Conservation (phyloP, 2,113 vertebrate species). For the Tiliqua scincoides region DNA sequence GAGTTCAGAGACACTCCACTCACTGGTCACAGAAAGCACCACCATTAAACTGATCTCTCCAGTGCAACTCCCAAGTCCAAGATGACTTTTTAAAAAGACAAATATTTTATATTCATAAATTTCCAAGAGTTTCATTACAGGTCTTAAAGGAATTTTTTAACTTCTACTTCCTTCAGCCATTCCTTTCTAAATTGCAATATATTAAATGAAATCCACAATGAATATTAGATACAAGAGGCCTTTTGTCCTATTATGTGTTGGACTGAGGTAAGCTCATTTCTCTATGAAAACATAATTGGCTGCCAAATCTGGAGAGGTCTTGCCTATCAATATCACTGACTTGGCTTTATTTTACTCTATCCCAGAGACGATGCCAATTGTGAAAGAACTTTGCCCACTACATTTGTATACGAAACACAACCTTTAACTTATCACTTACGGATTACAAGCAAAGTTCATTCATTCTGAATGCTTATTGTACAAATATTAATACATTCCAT, state of each 20-base stretch:
- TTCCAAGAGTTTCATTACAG: not conserved
- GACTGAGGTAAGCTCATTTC: not conserved
- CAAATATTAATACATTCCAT: not conserved
- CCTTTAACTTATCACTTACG: not conserved
- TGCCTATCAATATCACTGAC: not conserved
- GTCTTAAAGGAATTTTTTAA: not conserved
- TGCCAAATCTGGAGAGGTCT: not conserved
- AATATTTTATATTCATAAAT: conserved; percentile 1
- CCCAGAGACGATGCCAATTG: not conserved
- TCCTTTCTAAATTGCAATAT: not conserved
- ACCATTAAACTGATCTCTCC: not conserved
- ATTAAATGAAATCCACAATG: not conserved
- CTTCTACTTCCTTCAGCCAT: not conserved
- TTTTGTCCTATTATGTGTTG: not conserved
- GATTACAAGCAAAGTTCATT: not conserved
- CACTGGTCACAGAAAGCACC: not conserved
- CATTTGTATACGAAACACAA: not conserved
- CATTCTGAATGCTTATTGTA: not conserved
- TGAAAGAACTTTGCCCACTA: not conserved
- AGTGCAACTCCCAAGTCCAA: not conserved
- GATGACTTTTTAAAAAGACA: not conserved
- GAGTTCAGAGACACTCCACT: not conserved
- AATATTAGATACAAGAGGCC: not conserved
- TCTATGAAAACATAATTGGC: not conserved
- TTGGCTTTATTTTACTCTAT: not conserved